Evolutionary conservation across 2,888 invertebrate genomes (phyloP), one percentile per base, ranked within the genome.

Genomic region (Incurvaria masculella): DNA sequence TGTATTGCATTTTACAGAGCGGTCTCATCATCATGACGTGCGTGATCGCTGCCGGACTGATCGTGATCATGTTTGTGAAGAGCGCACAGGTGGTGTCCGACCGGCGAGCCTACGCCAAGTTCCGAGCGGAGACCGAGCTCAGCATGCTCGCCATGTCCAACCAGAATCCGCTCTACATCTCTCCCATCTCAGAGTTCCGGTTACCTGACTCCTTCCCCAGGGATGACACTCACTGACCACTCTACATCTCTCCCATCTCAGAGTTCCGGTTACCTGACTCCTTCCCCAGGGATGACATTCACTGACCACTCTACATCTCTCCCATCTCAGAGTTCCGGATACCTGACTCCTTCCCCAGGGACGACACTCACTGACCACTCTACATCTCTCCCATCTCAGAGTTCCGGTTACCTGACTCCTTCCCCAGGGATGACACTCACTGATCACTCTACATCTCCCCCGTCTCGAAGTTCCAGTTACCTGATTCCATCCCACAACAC

Each of bases 401-500:
- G 46, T 85, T 82, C 55, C 65, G 65, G 51, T 73, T 85, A 50
- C 86, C 86, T 14, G 69, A 76, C 33, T 62, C 68, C 2, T 78
- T 65, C 58, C 72, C 72, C 20, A 69, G 76, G 46, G 76, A 78
- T 57, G 68, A 66, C 46, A 58, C 63, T 55, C 70, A 74, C 59
- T 73, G 53, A 54, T 87, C 87, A 1, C 58, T 88, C 50, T 87
- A 86, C 55, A 80, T 73, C 53, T 80, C 84, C n/a, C 84, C 86
- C 1, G 73, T 82, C 16, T 73, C 75, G 1, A 66, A 69, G 46
- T 85, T 82, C 55, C 65, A 65, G 51, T 73, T 85, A 50, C 86
- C 86, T 14, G 69, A 76, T 38, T 62, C 68, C 2, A 76, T 65
- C 58, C 72, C 72, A 78, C 57, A 68, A 66, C 46, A 58, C 63